Evolutionary conservation across 2,113 vertebrate genomes (phyloP), one percentile per base, ranked within the genome.

Genomic region (Chionis minor): DNA sequence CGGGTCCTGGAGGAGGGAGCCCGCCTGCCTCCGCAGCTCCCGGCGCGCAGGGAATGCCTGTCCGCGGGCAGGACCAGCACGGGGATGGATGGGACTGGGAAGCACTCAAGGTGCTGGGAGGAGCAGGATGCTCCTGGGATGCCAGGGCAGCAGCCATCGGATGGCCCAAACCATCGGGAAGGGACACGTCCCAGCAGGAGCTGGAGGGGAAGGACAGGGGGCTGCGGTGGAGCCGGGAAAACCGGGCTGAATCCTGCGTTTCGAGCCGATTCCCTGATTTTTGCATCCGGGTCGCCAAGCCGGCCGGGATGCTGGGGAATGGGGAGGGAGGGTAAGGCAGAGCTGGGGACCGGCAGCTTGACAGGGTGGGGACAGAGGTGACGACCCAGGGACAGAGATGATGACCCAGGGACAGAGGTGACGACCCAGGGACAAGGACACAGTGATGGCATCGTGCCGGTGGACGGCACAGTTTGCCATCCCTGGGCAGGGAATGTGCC

Each of bases 371-470:
- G 30, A 33, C 80, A 13, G 66, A 22, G 55, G 6, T 2, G 80
- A 33, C 0, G 4, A 9, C 17, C 5, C 49, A 22, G 51, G 51
- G 38, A 81, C 63, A 19, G 38, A 38, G 38, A 38, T 38, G 38
- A 38, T 9, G 38, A 38, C 38, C 38, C 38, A 38, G 38, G 38
- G 38, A 38, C 38, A 38, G 38, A 38, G 38, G 38, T 38, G 80
- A 33, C 0, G 5, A 9, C 17, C 5, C 49, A 22, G 51, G 51
- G 38, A 81, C 63, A 19, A 35, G 79, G 79, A 67, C 33, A 3
- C 19, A 1, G 67, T 1, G 30, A 7, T 1, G 23, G 45, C 21
- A 44, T 12, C 22, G 3, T 2, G 3, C 6, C 8, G 18, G 38
- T 2, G 49, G 49, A 10, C 18, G 10, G 81, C 26, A 12, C 26